phyloP scores from a whole-genome alignment of 1,140 invertebrate genomes.

The Drosophila busckii region DNA sequence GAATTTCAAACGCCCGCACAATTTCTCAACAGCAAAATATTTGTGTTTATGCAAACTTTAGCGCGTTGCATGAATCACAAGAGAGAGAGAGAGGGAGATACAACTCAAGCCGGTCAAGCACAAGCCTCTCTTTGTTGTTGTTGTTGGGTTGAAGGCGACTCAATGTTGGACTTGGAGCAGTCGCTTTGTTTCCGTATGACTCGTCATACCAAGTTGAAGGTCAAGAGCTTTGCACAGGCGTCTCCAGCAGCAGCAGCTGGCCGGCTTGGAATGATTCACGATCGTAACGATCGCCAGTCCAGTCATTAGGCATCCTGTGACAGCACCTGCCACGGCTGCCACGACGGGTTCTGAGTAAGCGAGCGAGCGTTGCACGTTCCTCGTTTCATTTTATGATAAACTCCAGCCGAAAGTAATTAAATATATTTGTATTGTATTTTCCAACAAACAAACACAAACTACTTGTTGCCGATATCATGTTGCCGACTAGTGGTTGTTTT shows the following conservation, averaged over 20 bases:
- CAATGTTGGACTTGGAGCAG: constrained; percentile 33
- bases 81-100: not conserved
- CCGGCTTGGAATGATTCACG: constrained; percentile 26
- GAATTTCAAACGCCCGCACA: constrained; percentile 42
- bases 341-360: constrained; percentile 35
- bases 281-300: too few species aligned
- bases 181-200: constrained; percentile 66
- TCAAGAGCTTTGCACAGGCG: constrained; percentile 39
- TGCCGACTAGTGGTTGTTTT: constrained; percentile 35
- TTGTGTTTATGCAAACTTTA: constrained; percentile 42
- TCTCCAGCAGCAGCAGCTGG: not conserved
- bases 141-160: constrained; percentile 53
- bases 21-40: constrained; percentile 24
- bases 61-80: constrained; percentile 32
- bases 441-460: constrained; percentile 54
- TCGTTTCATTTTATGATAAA: constrained; percentile 24
- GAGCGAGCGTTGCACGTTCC: constrained; percentile 17
- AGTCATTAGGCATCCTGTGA: constrained; percentile 23
- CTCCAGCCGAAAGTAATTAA: constrained; percentile 60
- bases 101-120: not conserved
- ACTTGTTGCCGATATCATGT: constrained; percentile 63
- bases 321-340: constrained; percentile 34
- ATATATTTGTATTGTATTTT: too few species aligned
- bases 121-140: constrained; percentile 22
- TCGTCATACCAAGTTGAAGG: constrained; percentile 70